Percentiles rank a stretch among this genome's conserved stretches.
phyloP scores from a whole-genome alignment of 2,888 invertebrate species.

The Ornithoptera priamus region DNA sequence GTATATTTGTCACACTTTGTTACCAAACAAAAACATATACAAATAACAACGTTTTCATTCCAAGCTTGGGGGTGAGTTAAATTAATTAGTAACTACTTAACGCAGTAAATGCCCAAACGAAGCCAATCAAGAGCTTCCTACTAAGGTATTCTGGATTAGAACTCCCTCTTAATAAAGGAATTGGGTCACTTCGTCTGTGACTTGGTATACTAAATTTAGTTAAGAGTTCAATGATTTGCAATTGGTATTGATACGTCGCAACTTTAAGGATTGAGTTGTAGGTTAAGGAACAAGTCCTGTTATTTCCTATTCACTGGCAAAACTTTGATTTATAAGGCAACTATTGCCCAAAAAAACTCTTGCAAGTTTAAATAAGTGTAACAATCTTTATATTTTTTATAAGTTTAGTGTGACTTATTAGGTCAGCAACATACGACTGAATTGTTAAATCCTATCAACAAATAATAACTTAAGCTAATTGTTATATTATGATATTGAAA shows the following conservation, averaged over 20 bases:
- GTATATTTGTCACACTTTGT: background rate
- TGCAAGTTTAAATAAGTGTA: too few relatives aligned
- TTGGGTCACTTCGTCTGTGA: slow-evolving; percentile 43
- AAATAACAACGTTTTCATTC: background rate
- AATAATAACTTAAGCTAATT: too few relatives aligned
- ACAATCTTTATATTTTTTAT: too few relatives aligned
- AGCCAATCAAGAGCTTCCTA: slow-evolving; percentile 39
- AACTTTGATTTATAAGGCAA: too few relatives aligned
- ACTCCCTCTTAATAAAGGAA: slow-evolving; percentile 42
- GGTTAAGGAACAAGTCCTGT: too few relatives aligned
- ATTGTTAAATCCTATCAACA: too few relatives aligned
- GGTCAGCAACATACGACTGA: too few relatives aligned
- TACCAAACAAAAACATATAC: background rate
- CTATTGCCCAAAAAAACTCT: too few relatives aligned
- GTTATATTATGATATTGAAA: too few relatives aligned
- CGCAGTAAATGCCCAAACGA: slow-evolving; percentile 29
- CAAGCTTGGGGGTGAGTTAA: slow-evolving; percentile 39
- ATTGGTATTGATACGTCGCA: background rate
- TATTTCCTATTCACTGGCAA: too few relatives aligned
- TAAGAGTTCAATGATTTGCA: slow-evolving; percentile 1
- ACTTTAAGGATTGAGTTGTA: too few relatives aligned
- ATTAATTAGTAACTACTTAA: slow-evolving; percentile 33
- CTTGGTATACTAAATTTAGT: slow-evolving; percentile 10
- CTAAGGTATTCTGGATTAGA: slow-evolving; percentile 49
- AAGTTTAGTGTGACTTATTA: too few relatives aligned